Base-by-base conservation (phyloP, 1,140 invertebrate species). In the Drosophila ficusphila region DNA sequence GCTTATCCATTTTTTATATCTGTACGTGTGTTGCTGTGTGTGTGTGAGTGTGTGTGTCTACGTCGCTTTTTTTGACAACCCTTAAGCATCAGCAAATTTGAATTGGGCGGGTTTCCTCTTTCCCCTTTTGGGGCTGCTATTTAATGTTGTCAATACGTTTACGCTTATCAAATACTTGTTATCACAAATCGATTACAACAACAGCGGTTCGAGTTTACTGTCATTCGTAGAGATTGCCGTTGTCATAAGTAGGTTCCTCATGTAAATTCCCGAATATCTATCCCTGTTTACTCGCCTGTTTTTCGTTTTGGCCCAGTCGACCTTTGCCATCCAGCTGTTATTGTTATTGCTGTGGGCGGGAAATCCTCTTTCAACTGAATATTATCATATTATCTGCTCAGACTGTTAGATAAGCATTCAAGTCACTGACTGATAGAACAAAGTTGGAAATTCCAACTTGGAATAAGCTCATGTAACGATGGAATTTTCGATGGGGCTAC, bases 151-250 rank as follows among this genome's bases (percentile, higher is more conserved):
- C 65, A 82, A 85, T 83, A 83, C 69, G 76, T 85, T 85, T 81
- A 85, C 81, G 81, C 82, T 86, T 86, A 86, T 86, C 83, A 86
- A 86, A 86, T 78, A 88, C 83, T 82, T 86, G 82, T 88, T 86
- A 86, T 86, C 82, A 82, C 56, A 88, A 86, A 86, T 86, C 82
- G 82, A 86, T 88, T 74, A 56, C 69, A 77, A 54, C 62, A 81
- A 72, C 73, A 44, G 16, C 68, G n/a, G 6, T 21, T 6, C 41
- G 21, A 11, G 27, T 61, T 65, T 58, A 69, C 61, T 85, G 79
- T 78, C 78, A 61, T 44, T 39, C 41, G 70, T 58, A 41, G 64
- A 54, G 79, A 85, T 85, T 79, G 58, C 14, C 53, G 51, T 33
- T 65, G 49, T 70, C 54, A 70, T 36, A 58, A 49, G 29, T 71